Percentiles rank a stretch among this genome's conserved stretches.
phyloP scores from a whole-genome alignment of 2,888 invertebrate species.

The Lottia gigantea region DNA sequence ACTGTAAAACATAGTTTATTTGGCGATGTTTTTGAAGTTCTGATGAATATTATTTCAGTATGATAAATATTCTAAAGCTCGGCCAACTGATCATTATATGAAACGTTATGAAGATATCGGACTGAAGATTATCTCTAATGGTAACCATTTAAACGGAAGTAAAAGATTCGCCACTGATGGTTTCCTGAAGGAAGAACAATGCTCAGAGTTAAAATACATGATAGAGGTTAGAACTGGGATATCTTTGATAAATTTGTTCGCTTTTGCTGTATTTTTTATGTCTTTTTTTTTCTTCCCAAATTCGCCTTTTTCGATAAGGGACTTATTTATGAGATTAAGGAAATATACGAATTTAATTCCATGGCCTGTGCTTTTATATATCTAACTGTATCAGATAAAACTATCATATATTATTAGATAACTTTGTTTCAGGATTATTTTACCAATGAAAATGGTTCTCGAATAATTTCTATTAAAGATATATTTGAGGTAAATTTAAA shows the following conservation, averaged over 20 bases:
- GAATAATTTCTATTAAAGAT: conserved; percentile 32
- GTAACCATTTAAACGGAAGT: conserved; percentile 39
- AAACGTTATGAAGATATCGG: conserved; percentile 37
- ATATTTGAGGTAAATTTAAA: conserved; percentile 38
- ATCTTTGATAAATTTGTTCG: too few relatives aligned
- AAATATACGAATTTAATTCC: background rate
- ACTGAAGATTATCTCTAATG: conserved; percentile 33
- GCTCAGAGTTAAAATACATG: conserved; percentile 52
- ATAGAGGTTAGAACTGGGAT: conserved; percentile 56
- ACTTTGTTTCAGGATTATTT: conserved; percentile 30
- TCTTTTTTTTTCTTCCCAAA: too few relatives aligned
- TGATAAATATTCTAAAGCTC: background rate
- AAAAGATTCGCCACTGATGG: conserved; percentile 57
- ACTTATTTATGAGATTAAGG: too few relatives aligned
- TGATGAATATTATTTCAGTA: too few relatives aligned
- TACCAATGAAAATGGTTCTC: conserved; percentile 30
- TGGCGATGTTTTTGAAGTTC: too few relatives aligned
- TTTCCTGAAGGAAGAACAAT: conserved; percentile 57
- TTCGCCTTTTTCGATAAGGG: too few relatives aligned
- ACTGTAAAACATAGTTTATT: too few relatives aligned
- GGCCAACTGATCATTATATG: conserved; percentile 26
- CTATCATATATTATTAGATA: too few relatives aligned
- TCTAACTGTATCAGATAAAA: background rate
- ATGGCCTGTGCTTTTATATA: background rate
- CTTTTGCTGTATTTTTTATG: too few relatives aligned